phyloP scores from a whole-genome alignment of 2,888 invertebrate genomes.

The Dusona sp. region DNA sequence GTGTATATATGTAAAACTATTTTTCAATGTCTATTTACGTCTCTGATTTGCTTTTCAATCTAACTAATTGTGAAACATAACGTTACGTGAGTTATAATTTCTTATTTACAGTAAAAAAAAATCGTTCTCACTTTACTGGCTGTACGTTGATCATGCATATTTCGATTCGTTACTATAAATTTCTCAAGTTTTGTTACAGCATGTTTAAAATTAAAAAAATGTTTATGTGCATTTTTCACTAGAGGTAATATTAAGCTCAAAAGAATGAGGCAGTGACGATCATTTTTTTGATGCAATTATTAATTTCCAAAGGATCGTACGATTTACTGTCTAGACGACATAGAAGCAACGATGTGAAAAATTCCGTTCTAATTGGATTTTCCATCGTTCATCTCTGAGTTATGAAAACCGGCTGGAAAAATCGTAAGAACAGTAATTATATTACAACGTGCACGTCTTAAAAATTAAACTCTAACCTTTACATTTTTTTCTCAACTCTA shows the following conservation, averaged over 20 bases:
- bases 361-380: too few species aligned
- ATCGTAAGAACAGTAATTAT: too few species aligned
- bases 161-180: background rate
- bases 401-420: too few species aligned
- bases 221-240: background rate
- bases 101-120: background rate
- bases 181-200: background rate
- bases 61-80: background rate
- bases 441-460: background rate
- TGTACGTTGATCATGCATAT: background rate
- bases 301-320: background rate
- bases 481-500: conserved; percentile 3
- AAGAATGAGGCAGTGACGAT: background rate
- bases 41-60: background rate
- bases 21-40: background rate
- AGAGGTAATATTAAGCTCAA: background rate
- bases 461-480: conserved; percentile 14
- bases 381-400: too few species aligned
- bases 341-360: too few species aligned
- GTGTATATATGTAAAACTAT: background rate
- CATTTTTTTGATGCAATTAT: background rate
- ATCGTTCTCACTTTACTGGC: background rate
- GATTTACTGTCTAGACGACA: background rate
- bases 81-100: background rate
- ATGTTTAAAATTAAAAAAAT: background rate